Conservation (phyloP, 2,888 invertebrate species). For the Eupithecia centaureata region DNA sequence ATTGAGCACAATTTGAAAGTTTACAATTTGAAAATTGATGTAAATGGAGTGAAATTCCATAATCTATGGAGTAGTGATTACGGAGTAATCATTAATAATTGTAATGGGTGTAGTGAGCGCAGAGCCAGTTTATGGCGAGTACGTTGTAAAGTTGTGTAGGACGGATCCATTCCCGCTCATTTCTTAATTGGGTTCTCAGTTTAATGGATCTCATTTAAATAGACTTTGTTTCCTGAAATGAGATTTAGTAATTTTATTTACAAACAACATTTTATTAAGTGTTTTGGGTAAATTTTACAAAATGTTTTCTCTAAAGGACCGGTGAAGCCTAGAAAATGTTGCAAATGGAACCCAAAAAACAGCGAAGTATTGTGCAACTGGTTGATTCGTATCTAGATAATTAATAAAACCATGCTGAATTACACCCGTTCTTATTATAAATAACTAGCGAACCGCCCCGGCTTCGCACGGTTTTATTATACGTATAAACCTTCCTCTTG, state of each 20-base stretch:
- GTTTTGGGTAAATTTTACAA: background rate
- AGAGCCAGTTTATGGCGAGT: conserved; percentile 66
- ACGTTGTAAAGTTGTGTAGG: conserved; percentile 72
- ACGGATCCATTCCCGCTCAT: conserved; percentile 75
- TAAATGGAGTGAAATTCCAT: background rate
- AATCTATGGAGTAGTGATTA: background rate
- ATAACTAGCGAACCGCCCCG: no score
- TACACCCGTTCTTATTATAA: background rate
- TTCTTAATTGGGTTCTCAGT: conserved; percentile 81
- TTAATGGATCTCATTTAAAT: conserved; percentile 75
- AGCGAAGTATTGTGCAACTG: background rate
- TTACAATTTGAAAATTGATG: background rate
- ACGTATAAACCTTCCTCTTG: no score
- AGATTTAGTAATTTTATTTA: conserved; percentile 57
- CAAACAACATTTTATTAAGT: background rate
- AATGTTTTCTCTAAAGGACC: background rate
- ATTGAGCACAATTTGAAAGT: background rate
- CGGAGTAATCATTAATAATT: conserved; percentile 17
- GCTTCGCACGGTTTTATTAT: no score
- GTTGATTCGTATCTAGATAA: background rate
- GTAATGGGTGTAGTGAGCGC: conserved; percentile 28
- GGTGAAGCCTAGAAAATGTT: background rate
- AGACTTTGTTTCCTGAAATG: conserved; percentile 70
- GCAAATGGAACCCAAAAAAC: background rate
- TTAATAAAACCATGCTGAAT: background rate